phyloP scores from a whole-genome alignment of 1,140 invertebrate genomes.

The Chymomyza costata region DNA sequence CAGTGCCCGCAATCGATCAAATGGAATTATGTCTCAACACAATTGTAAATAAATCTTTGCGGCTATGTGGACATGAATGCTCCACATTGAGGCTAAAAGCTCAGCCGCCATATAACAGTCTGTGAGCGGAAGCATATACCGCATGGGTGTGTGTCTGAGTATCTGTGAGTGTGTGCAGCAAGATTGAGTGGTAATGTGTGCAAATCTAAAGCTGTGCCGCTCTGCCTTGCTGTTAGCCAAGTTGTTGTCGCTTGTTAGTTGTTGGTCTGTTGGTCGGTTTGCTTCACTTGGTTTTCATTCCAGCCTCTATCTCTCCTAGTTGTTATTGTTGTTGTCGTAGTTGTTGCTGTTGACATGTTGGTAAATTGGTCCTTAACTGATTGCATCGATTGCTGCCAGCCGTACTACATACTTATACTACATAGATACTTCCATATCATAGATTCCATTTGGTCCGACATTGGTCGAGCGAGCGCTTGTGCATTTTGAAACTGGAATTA shows the following conservation, averaged over 20 bases:
- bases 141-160: slow-evolving; percentile 27
- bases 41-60: slow-evolving; percentile 72
- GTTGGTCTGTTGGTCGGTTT: slow-evolving; percentile 1
- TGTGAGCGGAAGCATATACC: slow-evolving; percentile 34
- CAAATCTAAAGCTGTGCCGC: slow-evolving; percentile 58
- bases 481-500: slow-evolving; percentile 53
- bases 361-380: slow-evolving; percentile 70
- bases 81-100: slow-evolving; percentile 42
- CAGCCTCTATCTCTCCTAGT: slow-evolving; percentile 2
- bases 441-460: slow-evolving; percentile 14
- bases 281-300: background rate
- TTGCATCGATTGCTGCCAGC: slow-evolving; percentile 56
- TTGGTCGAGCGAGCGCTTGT: slow-evolving; percentile 7
- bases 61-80: slow-evolving; percentile 61
- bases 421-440: too few species aligned
- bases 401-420: slow-evolving; percentile 6
- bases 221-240: slow-evolving; percentile 10
- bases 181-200: slow-evolving; percentile 72
- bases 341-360: slow-evolving; percentile 57
- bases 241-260: background rate
- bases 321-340: slow-evolving; percentile 10
- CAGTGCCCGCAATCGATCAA: slow-evolving; percentile 59
- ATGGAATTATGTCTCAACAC: slow-evolving; percentile 71
- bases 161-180: slow-evolving; percentile 44
- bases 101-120: slow-evolving; percentile 30